phyloP scores from a whole-genome alignment of 2,888 invertebrate species.

The Ennomos erosarius region DNA sequence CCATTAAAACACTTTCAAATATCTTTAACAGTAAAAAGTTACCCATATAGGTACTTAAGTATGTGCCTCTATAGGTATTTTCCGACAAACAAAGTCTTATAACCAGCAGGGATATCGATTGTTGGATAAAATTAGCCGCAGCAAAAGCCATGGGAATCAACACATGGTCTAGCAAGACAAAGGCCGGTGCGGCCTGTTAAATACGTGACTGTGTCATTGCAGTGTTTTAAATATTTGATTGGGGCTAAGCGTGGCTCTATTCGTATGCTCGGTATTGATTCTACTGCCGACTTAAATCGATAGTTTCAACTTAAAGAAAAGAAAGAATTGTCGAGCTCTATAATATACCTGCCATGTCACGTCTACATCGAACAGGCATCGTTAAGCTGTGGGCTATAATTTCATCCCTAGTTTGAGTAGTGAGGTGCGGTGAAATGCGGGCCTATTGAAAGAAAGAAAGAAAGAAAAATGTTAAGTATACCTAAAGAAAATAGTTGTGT shows the following conservation, averaged over 20 bases:
- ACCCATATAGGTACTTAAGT: too few species aligned
- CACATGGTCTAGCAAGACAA: slow-evolving; percentile 17
- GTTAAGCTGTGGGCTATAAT: too few species aligned
- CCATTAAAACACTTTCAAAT: too few species aligned
- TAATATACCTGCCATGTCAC: too few species aligned
- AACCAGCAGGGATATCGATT: slow-evolving; percentile 22
- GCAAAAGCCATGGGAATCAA: slow-evolving; percentile 18
- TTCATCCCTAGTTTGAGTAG: too few species aligned
- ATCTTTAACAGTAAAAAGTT: too few species aligned
- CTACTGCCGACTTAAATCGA: slow-evolving; percentile 16
- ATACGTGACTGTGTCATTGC: slow-evolving; percentile 24
- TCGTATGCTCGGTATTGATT: slow-evolving; percentile 23
- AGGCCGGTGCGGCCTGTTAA: slow-evolving; percentile 3
- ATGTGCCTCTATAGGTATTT: neutral
- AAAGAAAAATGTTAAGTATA: too few species aligned
- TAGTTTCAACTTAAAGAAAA: neutral
- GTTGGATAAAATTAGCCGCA: slow-evolving; percentile 16
- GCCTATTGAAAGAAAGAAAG: too few species aligned
- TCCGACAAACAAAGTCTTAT: slow-evolving; percentile 7
- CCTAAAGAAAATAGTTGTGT: too few species aligned
- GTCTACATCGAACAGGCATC: too few species aligned
- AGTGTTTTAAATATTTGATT: slow-evolving; percentile 27
- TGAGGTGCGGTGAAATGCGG: too few species aligned
- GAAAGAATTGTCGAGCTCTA: too few species aligned
- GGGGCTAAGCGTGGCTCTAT: slow-evolving; percentile 15